Evolutionary conservation across 1,140 invertebrate species (phyloP).

Genomic region (Aphelinus atriplicis): DNA sequence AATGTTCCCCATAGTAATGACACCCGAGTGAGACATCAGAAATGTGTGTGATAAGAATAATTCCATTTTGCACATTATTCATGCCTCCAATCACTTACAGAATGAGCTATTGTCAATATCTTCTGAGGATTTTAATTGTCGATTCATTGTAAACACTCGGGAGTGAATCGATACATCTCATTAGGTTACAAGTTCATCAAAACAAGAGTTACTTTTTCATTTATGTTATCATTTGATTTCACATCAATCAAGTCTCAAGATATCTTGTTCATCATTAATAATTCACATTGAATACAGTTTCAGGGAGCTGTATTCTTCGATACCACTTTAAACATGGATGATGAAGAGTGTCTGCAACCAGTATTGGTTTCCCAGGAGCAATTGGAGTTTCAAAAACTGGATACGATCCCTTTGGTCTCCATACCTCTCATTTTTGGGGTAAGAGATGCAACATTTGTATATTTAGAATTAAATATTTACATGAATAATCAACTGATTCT

Average conservation of each 20-base stretch:
- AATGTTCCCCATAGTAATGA: no score
- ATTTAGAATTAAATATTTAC: no score
- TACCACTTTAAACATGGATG: constrained; percentile 67
- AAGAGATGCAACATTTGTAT: constrained; percentile 36
- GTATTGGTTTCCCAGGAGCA: constrained; percentile 63
- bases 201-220: background rate
- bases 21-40: no score
- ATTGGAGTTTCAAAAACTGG: constrained; percentile 66
- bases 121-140: no score
- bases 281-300: constrained; percentile 35
- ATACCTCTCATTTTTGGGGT: constrained; percentile 57
- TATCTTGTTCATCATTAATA: background rate
- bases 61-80: background rate
- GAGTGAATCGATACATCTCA: no score
- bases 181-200: background rate
- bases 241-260: background rate
- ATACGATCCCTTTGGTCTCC: constrained; percentile 60
- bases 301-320: constrained; percentile 70
- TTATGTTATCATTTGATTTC: background rate
- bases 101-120: no score
- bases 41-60: background rate
- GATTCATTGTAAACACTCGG: background rate
- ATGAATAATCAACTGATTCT: no score
- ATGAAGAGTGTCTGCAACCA: constrained; percentile 65
- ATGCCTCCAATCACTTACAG: no score